A percentile compares a stretch with the other conserved stretches of the same genome.
phyloP scores from a whole-genome alignment of 2,113 vertebrate species.

The Phasianus colchicus region DNA sequence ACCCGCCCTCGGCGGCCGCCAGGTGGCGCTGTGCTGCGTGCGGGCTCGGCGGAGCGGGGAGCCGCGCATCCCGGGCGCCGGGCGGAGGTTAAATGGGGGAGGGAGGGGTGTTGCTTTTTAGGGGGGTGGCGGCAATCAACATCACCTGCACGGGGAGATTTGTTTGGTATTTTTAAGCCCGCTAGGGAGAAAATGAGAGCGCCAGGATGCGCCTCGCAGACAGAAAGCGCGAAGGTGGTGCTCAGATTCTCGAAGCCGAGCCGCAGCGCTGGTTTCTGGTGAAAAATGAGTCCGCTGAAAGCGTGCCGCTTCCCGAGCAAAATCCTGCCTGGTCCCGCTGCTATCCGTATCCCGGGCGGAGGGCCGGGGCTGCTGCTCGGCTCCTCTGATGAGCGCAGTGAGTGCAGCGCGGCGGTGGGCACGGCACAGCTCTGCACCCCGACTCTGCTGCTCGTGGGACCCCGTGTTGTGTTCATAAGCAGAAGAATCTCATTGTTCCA shows the following conservation, averaged over 20 bases:
- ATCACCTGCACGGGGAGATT: background rate
- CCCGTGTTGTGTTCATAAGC: background rate
- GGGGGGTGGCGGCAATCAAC: background rate
- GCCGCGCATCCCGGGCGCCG: no score
- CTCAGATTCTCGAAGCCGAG: rapidly evolving
- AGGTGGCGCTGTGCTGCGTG: no score
- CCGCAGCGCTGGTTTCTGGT: background rate
- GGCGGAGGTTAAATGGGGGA: no score
- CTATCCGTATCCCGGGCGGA: rapidly evolving
- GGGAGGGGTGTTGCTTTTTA: background rate
- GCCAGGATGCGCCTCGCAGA: no score
- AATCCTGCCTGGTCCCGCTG: background rate
- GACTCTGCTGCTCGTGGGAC: no score
- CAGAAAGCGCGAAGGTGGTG: no score
- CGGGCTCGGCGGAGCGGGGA: no score
- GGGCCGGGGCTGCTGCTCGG: rapidly evolving
- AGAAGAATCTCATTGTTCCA: rapidly evolving
- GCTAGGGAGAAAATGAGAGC: background rate
- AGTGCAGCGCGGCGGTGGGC: no score
- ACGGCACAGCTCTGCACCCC: no score
- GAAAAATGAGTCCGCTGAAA: background rate
- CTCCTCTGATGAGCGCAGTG: background rate
- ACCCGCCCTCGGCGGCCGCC: no score
- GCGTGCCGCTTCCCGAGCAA: rapidly evolving
- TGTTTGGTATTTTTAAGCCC: background rate